Evolutionary conservation across 2,888 invertebrate species (phyloP).

Genomic region (Campaea margaritaria): DNA sequence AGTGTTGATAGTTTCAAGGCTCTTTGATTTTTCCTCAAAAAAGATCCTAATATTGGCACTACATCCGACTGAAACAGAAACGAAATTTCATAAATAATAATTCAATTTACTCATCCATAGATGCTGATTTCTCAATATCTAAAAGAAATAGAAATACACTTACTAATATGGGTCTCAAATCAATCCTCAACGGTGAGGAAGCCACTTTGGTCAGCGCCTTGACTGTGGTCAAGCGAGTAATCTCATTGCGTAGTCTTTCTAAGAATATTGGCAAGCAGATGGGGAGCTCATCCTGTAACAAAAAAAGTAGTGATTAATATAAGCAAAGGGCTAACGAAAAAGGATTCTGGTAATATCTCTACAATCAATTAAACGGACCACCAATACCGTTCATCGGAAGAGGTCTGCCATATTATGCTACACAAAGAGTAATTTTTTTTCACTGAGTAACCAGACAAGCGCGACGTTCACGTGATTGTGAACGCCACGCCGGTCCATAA

Average conservation of each 20-base stretch:
- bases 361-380: too few relatives aligned
- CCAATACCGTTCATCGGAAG: too few relatives aligned
- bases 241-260: conserved; percentile 98
- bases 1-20: conserved; percentile 96
- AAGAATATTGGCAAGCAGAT: conserved; percentile 97
- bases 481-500: too few relatives aligned
- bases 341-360: too few relatives aligned
- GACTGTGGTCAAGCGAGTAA: conserved; percentile 97
- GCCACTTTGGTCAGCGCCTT: conserved; percentile 98
- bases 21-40: conserved; percentile 98
- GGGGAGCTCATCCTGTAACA: conserved; percentile 87
- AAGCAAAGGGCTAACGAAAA: neutral
- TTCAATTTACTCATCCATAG: neutral
- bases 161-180: conserved; percentile 92
- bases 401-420: too few relatives aligned
- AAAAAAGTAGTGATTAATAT: neutral
- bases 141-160: conserved; percentile 42
- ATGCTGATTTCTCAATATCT: too few relatives aligned
- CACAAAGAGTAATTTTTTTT: too few relatives aligned
- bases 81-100: neutral
- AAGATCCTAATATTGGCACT: conserved; percentile 96
- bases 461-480: too few relatives aligned
- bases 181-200: conserved; percentile 93
- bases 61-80: conserved; percentile 88
- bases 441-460: too few relatives aligned